Conservation (phyloP, 1,140 invertebrate species). For the Microvelia longipes region DNA sequence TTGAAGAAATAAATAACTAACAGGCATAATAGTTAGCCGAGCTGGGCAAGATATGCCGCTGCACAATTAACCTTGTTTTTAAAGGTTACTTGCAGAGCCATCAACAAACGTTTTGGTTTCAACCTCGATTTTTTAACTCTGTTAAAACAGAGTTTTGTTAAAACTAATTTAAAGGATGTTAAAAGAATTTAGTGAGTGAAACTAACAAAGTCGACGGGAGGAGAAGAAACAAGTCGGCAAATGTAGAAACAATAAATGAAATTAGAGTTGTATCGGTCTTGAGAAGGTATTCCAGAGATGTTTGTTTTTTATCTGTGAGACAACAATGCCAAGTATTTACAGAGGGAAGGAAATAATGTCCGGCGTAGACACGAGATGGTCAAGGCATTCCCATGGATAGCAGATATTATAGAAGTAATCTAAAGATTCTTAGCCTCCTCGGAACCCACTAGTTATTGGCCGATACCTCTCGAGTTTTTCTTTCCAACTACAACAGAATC, state of each 20-base stretch:
- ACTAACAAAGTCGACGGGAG: too few relatives aligned
- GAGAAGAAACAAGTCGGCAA: neutral
- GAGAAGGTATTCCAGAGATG: neutral
- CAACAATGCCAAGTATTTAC: neutral
- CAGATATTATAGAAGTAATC: neutral
- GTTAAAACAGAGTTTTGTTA: too few relatives aligned
- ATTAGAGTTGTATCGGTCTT: neutral
- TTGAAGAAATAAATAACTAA: too few relatives aligned
- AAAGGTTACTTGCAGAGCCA: too few relatives aligned
- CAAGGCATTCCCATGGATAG: neutral
- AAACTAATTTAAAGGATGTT: too few relatives aligned
- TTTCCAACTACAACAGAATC: neutral
- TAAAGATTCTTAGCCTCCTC: neutral
- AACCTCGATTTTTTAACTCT: too few relatives aligned
- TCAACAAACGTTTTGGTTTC: too few relatives aligned
- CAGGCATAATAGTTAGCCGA: too few relatives aligned
- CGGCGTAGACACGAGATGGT: neutral
- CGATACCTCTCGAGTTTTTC: neutral
- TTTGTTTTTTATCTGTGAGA: neutral
- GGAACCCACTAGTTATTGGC: neutral
- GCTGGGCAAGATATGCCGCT: too few relatives aligned
- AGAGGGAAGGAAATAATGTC: neutral
- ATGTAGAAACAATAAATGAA: neutral
- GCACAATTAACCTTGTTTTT: too few relatives aligned
- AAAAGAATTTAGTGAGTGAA: too few relatives aligned